Evolutionary conservation across 2,113 vertebrate species (phyloP).

Genomic region (Motacilla alba): DNA sequence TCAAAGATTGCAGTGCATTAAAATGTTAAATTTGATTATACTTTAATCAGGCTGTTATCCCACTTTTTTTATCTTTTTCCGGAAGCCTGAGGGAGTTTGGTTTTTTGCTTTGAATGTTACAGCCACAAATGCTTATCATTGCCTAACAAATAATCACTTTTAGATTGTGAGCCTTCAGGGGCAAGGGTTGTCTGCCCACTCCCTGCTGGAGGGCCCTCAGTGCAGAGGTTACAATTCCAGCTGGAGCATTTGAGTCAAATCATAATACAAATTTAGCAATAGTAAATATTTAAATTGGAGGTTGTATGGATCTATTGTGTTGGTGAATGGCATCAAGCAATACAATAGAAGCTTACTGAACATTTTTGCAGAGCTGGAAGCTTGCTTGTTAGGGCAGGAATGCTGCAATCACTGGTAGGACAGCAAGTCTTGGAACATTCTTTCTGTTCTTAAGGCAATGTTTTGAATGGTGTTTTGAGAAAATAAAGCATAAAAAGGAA

Average conservation of each 20-base stretch:
- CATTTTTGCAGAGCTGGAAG: not conserved
- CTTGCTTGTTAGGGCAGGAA: not conserved
- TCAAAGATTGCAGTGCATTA: not conserved
- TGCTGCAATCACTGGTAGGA: not conserved
- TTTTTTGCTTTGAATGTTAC: not conserved
- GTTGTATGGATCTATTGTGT: not conserved
- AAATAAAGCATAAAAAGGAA: not conserved
- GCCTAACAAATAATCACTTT: conserved; percentile 46
- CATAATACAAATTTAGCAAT: conserved; percentile 2
- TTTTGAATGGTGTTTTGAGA: conserved; percentile 1
- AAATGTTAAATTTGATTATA: not conserved
- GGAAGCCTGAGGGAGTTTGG: not conserved
- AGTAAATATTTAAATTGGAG: conserved; percentile 15
- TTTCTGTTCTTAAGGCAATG: not conserved
- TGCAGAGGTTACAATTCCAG: conserved; percentile 14
- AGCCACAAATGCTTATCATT: not conserved
- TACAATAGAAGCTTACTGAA: not conserved
- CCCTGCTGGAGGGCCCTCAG: not conserved
- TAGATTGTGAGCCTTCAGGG: not conserved
- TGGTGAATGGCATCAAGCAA: not conserved
- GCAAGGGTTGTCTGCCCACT: conserved; percentile 20
- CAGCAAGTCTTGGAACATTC: not conserved
- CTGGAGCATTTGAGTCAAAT: conserved; percentile 16
- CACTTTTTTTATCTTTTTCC: not conserved
- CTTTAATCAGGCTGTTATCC: not conserved